phyloP scores from a whole-genome alignment of 2,888 invertebrate genomes.

The Dusona sp. region DNA sequence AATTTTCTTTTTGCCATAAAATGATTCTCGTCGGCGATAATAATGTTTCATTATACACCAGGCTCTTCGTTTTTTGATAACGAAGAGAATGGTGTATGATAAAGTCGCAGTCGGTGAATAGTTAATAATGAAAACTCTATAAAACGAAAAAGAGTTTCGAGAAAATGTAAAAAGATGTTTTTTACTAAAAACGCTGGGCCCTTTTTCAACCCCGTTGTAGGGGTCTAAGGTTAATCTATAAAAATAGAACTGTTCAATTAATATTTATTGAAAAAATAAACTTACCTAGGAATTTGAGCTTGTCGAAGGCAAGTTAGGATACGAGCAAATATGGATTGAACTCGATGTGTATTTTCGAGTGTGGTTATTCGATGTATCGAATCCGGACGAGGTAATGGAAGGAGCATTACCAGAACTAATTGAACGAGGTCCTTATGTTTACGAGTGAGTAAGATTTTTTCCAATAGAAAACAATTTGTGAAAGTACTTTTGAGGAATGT shows the following conservation, averaged over 20 bases:
- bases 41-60: too few relatives aligned
- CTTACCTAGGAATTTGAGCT: constrained; percentile 86
- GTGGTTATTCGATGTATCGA: constrained; percentile 86
- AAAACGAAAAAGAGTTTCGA: too few relatives aligned
- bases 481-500: neutral
- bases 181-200: too few relatives aligned
- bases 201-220: too few relatives aligned
- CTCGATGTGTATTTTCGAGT: constrained; percentile 75
- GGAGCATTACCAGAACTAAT: constrained; percentile 86
- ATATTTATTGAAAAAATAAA: neutral
- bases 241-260: neutral
- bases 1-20: too few relatives aligned
- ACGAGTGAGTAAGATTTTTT: constrained; percentile 85
- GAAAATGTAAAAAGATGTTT: too few relatives aligned
- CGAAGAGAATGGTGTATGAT: too few relatives aligned
- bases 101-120: too few relatives aligned
- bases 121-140: too few relatives aligned
- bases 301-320: constrained; percentile 86
- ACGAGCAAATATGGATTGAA: constrained; percentile 87
- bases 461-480: neutral
- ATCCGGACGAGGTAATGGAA: constrained; percentile 85
- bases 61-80: too few relatives aligned
- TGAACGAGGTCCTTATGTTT: constrained; percentile 89
- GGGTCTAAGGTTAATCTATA: too few relatives aligned
- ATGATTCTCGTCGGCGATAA: too few relatives aligned